Evolutionary conservation across 2,797 vertebrate genomes (phyloP), one percentile per base, ranked within the genome.

Genomic region (Protosalanx chinensis): DNA sequence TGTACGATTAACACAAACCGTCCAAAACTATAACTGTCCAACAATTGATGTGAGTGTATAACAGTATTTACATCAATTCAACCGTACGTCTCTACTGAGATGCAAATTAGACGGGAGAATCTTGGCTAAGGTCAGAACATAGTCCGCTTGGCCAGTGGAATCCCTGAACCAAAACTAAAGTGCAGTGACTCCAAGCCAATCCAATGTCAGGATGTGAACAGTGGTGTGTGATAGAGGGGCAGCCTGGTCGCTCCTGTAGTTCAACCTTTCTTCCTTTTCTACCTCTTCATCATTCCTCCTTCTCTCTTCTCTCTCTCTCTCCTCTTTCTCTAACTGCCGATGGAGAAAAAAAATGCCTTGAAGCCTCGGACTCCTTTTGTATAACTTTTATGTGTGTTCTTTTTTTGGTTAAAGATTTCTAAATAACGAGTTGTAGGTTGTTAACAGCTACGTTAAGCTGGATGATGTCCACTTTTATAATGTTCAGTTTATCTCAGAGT

Each of bases 401-500:
- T 68, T 67, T 68, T 46, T 82, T 76, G 80, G 73, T 79, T 75
- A 79, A 70, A 72, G 32, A 80, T 84, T 78, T 85, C 12, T 80
- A 79, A 76, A 79, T 68, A 20, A 56, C 51, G 15, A 59, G 30
- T 57, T 33, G 51, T 81, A 71, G 63, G 23, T 80, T 72, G 72
- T 82, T 85, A 77, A 75, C 41, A 64, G 75, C 23, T 74, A 74
- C 12, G 41, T 79, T 46, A 66, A 37, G 33, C 12, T 49, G 65
- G 64, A 73, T 68, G 59, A 68, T 68, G 29, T 67, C 15, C 23
- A 68, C 49, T 74, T 70, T 68, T 73, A 63, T 65, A 74, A 66
- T 53, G 73, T 83, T 10, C 53, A 77, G 80, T 81, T 81, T 20
- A 84, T 85, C 83, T 88, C 74, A 80, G 68, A 76, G 64, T 79